Conservation (phyloP, 1,140 invertebrate species). For the Pseudomyrmex flavicornis region DNA sequence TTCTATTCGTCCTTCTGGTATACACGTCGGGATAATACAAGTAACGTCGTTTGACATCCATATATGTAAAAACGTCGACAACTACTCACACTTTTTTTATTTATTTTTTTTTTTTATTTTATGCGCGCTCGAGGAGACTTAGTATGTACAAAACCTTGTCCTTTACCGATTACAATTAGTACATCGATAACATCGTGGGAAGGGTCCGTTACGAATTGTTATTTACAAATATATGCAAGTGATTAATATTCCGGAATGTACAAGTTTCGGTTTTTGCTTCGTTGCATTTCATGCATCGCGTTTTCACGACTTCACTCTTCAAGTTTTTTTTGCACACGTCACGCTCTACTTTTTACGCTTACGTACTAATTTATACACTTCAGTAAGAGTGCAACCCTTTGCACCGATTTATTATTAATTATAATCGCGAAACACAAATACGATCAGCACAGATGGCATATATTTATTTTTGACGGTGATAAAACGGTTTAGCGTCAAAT, state of each 20-base stretch:
- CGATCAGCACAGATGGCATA: neutral
- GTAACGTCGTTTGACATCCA: constrained; percentile 37
- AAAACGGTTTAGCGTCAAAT: too few species aligned
- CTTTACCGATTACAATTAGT: constrained; percentile 33
- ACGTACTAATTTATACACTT: constrained; percentile 54
- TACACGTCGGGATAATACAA: constrained; percentile 19
- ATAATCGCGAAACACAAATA: constrained; percentile 9
- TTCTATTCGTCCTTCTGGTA: neutral
- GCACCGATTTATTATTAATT: neutral
- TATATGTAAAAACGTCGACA: constrained; percentile 52
- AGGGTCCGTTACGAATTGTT: neutral
- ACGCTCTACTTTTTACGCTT: constrained; percentile 39
- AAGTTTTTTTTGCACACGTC: constrained; percentile 3
- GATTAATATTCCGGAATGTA: constrained; percentile 49
- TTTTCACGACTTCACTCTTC: neutral
- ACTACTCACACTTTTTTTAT: constrained; percentile 12
- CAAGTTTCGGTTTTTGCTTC: constrained; percentile 28
- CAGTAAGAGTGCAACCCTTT: neutral
- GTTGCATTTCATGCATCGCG: constrained; percentile 31
- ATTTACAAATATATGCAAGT: constrained; percentile 71
- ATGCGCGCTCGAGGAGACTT: neutral
- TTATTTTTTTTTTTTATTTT: neutral
- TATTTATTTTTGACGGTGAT: neutral
- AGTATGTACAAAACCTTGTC: constrained; percentile 60
- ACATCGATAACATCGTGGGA: constrained; percentile 22